A percentile compares a stretch with the other conserved stretches of the same genome.
Conservation (phyloP, 2,888 invertebrate genomes). For the Biston stratarius region DNA sequence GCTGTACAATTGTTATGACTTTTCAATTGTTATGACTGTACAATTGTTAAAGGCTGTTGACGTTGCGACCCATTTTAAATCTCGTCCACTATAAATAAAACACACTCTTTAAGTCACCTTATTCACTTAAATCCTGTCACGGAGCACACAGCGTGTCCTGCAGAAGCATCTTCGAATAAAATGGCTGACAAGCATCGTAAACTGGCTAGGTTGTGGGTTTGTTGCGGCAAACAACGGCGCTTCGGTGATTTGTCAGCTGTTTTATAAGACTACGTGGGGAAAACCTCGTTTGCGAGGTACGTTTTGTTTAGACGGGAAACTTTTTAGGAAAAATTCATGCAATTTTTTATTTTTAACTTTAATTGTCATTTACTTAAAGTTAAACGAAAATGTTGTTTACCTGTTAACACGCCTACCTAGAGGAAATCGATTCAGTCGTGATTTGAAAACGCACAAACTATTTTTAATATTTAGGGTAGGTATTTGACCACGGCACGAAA, state of each 20-base stretch:
- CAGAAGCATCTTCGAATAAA: constrained; percentile 39
- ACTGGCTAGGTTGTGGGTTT: constrained; percentile 36
- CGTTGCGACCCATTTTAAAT: not conserved
- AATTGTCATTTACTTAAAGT: too few relatives aligned
- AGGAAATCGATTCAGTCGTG: too few relatives aligned
- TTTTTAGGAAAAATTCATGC: not conserved
- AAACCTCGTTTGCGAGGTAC: constrained; percentile 18
- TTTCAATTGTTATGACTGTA: too few relatives aligned
- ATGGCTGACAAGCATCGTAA: constrained; percentile 38
- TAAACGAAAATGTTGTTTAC: too few relatives aligned
- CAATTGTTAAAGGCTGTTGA: too few relatives aligned
- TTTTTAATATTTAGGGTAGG: too few relatives aligned
- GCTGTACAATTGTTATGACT: too few relatives aligned
- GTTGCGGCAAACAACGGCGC: constrained; percentile 27
- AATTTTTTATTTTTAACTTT: too few relatives aligned
- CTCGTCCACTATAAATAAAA: not conserved
- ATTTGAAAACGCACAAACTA: too few relatives aligned
- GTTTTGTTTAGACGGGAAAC: not conserved
- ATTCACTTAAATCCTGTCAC: constrained; percentile 24
- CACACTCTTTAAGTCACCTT: constrained; percentile 1
- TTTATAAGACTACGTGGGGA: constrained; percentile 34
- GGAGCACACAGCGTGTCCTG: constrained; percentile 21
- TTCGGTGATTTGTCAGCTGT: constrained; percentile 32
- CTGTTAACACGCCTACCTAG: too few relatives aligned
- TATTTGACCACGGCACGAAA: too few relatives aligned